These are phyloP conservation scores for Pelosia muscerda DNA, from an alignment of 2,888 invertebrate species.

Conservation along the genomic window DNA sequence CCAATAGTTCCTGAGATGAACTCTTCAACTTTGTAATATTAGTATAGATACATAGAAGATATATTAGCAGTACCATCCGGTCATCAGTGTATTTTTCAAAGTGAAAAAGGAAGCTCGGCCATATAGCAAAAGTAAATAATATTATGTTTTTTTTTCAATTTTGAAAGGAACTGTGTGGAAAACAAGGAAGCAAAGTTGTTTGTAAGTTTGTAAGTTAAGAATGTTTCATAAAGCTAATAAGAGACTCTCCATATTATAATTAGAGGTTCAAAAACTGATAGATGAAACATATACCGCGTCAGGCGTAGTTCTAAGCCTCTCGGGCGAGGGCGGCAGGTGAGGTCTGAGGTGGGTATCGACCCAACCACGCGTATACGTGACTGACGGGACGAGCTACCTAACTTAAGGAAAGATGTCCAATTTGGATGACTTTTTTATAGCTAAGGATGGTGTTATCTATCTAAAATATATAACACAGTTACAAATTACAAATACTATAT, in stretches of 20 bases:
- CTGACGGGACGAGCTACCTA: neutral
- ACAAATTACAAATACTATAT: neutral
- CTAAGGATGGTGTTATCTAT: no score
- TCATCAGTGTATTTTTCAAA: no score
- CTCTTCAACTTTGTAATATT: no score
- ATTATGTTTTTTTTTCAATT: no score
- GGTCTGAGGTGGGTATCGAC: neutral
- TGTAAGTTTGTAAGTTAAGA: neutral
- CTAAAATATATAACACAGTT: no score
- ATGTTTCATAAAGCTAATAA: neutral
- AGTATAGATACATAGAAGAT: no score
- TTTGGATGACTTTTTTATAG: neutral
- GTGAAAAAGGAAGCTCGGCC: no score
- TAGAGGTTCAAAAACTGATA: neutral
- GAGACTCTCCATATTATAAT: neutral
- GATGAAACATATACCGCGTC: neutral
- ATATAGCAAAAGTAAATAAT: no score
- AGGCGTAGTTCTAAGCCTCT: neutral
- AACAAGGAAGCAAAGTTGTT: no score
- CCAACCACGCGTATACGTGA: slow-evolving; percentile 1
- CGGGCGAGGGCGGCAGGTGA: slow-evolving; percentile 5
- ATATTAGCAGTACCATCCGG: no score
- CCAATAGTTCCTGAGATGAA: no score
- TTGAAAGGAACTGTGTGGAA: no score
- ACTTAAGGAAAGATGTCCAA: neutral